A percentile compares a stretch with the other conserved stretches of the same genome.
Conservation (phyloP, 53 echinoderm and acorn worm species). For the Luidia sarsii region DNA sequence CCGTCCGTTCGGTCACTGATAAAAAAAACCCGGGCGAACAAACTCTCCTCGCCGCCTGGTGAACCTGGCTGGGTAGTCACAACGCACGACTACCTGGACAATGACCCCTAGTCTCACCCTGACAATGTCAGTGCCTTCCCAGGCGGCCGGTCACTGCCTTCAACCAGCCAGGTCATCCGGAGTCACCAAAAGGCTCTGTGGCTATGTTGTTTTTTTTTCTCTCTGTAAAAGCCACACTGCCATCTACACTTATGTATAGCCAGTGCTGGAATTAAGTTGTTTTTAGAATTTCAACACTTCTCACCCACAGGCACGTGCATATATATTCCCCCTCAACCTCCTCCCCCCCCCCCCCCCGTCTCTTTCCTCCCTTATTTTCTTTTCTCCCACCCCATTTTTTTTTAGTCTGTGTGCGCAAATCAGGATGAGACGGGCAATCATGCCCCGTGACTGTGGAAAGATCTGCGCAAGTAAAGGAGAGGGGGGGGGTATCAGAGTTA, state of each 20-base stretch:
- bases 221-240: not conserved
- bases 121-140: conserved; percentile 51
- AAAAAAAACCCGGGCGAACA: not conserved
- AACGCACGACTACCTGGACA: conserved; percentile 44
- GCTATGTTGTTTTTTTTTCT: too few relatives aligned
- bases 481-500: too few relatives aligned
- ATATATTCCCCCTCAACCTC: too few relatives aligned
- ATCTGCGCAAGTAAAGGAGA: too few relatives aligned
- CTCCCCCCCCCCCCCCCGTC: too few relatives aligned
- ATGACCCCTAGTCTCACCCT: conserved; percentile 35
- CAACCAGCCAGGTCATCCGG: not conserved
- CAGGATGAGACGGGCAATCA: too few relatives aligned
- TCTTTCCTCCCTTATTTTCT: too few relatives aligned
- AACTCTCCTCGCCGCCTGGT: conserved; percentile 15
- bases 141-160: conserved; percentile 33
- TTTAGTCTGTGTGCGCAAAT: too few relatives aligned
- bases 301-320: too few relatives aligned
- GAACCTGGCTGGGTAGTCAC: conserved; percentile 19
- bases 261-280: not conserved
- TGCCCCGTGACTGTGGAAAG: too few relatives aligned
- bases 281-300: too few relatives aligned
- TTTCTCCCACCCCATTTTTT: too few relatives aligned
- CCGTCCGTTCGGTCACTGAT: conserved; percentile 15
- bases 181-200: not conserved
- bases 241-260: conserved; percentile 17